Evolutionary conservation across 2,797 vertebrate species (phyloP).

Genomic region (Brotula barbata): DNA sequence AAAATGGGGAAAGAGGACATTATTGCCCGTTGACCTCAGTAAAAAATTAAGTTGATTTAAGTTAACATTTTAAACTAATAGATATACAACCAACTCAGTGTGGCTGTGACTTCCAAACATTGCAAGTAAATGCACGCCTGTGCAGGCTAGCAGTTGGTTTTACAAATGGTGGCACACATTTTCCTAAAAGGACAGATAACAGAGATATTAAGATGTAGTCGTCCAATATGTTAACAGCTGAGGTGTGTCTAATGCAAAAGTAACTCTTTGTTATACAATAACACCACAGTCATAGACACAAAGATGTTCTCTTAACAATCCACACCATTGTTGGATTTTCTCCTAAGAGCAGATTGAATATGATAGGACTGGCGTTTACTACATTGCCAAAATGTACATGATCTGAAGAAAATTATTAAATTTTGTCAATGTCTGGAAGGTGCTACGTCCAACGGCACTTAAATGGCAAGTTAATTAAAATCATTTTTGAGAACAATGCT

Average conservation of each 20-base stretch:
- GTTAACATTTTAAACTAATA: slow-evolving; percentile 1
- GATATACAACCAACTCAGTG: slow-evolving; percentile 14
- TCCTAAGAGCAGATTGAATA: too few relatives aligned
- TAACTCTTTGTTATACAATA: not conserved
- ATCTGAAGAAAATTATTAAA: too few relatives aligned
- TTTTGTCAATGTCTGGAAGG: too few relatives aligned
- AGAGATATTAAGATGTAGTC: slow-evolving; percentile 28
- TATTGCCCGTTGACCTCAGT: not conserved
- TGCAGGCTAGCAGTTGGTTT: not conserved
- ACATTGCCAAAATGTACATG: too few relatives aligned
- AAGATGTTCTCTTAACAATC: not conserved
- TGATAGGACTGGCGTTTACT: too few relatives aligned
- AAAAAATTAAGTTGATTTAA: slow-evolving; percentile 14
- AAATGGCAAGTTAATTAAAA: too few relatives aligned
- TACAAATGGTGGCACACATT: slow-evolving; percentile 3
- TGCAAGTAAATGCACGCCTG: slow-evolving; percentile 13
- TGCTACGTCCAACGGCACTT: too few relatives aligned
- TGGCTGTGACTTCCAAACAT: slow-evolving; percentile 3
- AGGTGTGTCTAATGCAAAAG: not conserved
- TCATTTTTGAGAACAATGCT: too few relatives aligned
- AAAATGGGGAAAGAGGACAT: slow-evolving; percentile 1
- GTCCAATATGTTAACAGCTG: slow-evolving; percentile 1
- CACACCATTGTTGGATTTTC: too few relatives aligned
- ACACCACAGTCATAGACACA: slow-evolving; percentile 1
- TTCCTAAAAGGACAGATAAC: slow-evolving; percentile 13